Conservation (phyloP, 2,113 vertebrate genomes). For the Eubucco bourcierii region DNA sequence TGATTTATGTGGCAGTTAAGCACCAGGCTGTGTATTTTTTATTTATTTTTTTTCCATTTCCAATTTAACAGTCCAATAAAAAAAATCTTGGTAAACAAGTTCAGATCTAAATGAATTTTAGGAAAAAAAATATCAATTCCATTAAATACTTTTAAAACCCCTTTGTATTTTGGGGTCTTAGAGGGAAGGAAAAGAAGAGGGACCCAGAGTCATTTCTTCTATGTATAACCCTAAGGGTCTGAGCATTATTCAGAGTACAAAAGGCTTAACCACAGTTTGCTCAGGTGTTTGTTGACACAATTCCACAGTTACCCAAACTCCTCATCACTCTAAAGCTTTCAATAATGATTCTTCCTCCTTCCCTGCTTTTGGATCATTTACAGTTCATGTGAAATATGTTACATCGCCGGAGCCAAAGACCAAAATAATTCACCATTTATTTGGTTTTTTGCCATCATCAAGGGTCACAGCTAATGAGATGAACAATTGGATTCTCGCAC, state of each 20-base stretch:
- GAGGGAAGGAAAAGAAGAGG: neutral
- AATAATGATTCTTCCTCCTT: neutral
- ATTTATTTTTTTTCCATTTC: neutral
- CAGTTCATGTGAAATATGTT: neutral
- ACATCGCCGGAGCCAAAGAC: neutral
- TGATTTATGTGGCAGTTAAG: neutral
- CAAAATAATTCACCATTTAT: neutral
- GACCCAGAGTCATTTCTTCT: rapidly evolving
- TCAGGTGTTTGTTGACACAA: neutral
- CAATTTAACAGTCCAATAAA: neutral
- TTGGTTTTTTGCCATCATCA: neutral
- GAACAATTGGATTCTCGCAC: neutral
- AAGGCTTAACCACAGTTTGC: neutral
- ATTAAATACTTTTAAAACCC: neutral
- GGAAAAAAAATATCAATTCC: neutral
- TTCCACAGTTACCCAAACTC: neutral
- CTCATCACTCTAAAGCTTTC: neutral
- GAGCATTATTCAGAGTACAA: neutral
- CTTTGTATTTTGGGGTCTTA: neutral
- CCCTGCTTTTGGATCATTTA: neutral
- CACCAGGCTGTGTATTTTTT: neutral
- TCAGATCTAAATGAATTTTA: neutral
- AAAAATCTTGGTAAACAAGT: neutral
- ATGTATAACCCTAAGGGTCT: neutral
- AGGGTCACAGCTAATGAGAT: neutral